A percentile compares a stretch with the other conserved stretches of the same genome.
Evolutionary conservation across 2,797 vertebrate genomes (phyloP).

Genomic region (Pelochelys cantorii): DNA sequence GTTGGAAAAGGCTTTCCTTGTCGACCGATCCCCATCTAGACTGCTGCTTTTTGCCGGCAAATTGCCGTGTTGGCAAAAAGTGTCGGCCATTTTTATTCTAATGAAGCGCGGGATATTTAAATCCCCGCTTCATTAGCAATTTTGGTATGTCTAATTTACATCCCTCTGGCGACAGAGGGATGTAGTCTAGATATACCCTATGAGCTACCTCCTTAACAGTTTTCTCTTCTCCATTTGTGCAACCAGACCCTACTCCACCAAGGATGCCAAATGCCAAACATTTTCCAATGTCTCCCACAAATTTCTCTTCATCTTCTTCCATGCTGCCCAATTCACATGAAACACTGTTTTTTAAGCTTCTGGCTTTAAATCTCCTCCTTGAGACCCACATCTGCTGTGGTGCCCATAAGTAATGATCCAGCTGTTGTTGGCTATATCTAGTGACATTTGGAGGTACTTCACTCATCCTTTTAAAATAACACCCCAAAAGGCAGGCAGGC

Average conservation of each 20-base stretch:
- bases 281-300: neutral
- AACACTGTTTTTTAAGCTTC: neutral
- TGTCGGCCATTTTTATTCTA: no score
- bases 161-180: no score
- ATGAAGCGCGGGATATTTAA: no score
- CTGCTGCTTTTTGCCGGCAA: no score
- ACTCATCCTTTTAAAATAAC: neutral
- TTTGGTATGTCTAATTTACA: no score
- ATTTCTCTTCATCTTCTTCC: neutral
- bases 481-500: neutral
- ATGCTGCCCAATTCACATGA: neutral
- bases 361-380: neutral
- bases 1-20: no score
- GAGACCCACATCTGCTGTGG: neutral
- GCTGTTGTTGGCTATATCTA: neutral
- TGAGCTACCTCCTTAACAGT: neutral
- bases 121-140: no score
- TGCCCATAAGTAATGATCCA: neutral
- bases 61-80: no score
- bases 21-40: no score
- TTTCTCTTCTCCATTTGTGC: neutral
- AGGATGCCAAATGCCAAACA: neutral
- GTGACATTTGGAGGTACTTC: neutral
- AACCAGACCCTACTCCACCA: neutral
- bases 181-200: no score